A percentile compares a stretch with the other conserved stretches of the same genome.
Evolutionary conservation across 2,113 vertebrate genomes (phyloP).

Genomic region (Talpa occidentalis): DNA sequence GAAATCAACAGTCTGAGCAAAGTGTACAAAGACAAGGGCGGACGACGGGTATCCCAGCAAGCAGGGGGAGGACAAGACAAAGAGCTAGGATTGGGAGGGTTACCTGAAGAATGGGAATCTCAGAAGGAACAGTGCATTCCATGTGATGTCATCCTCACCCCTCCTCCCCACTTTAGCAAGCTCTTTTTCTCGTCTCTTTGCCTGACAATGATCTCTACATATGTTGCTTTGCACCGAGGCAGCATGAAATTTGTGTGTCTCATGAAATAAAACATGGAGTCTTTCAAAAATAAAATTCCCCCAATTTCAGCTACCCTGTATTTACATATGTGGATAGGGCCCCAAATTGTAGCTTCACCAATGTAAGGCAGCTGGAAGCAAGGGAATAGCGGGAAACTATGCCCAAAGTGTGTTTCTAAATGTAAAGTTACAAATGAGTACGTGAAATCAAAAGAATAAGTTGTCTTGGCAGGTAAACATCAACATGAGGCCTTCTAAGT

Average conservation of each 20-base stretch:
- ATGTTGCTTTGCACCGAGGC: background rate
- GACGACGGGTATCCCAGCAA: background rate
- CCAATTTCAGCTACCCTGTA: background rate
- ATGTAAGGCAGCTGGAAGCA: background rate
- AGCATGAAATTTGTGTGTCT: background rate
- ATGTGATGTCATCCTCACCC: too few relatives aligned
- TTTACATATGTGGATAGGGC: background rate
- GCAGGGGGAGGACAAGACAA: background rate
- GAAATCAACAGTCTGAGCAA: background rate
- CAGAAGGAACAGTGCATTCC: background rate
- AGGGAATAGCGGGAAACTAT: background rate
- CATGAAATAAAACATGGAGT: background rate
- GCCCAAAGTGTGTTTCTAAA: background rate
- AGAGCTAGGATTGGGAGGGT: background rate
- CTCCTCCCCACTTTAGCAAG: background rate
- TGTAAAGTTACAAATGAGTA: conserved; percentile 5
- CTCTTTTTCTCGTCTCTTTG: background rate
- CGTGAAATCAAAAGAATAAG: background rate
- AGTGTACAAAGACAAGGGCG: background rate
- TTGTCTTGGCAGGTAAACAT: conserved; percentile 51
- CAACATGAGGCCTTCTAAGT: conserved; percentile 57
- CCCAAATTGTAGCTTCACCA: background rate
- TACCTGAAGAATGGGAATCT: too few relatives aligned
- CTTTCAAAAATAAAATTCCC: background rate
- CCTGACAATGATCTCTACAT: background rate